Base-by-base conservation (phyloP, 23 tunicate species). In the Halocynthia aurantium region DNA sequence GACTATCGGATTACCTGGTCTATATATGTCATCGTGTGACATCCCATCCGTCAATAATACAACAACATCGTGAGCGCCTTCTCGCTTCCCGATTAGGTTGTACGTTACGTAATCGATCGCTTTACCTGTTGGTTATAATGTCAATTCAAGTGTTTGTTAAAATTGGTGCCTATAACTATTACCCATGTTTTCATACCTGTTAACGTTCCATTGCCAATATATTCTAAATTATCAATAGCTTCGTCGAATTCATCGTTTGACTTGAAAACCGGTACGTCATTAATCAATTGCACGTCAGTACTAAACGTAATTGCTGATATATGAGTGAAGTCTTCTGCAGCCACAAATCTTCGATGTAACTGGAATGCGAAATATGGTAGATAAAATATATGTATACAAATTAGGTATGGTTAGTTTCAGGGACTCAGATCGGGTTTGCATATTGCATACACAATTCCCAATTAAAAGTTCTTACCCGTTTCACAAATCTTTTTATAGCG, bases 41-140 rank as follows among this genome's bases (percentile, higher is more conserved):
- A 80, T 84, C 10, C 89, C 89, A 60, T 84, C 89, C 8, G 83
- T 84, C 9, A 84, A 73, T 22, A 77, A 79, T 7, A 84, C 71
- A 20, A 78, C 89, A 18, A 84, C 71, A 21, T 73, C 82, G 15
- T 61, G 61, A 15, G 76, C 70, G 19, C 89, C 89, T 21, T 67
- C 67, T 44, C 89, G 77, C 53, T 51, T n/a, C 21, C 89, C 83
- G n/a, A 71, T 21, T 0, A 84, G 55, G 52, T 84, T 71, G 15
- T 71, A 79, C 7, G 82, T 57, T 7, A 77, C 83, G 83, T 67
- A 84, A 5, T 69, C 65, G 6, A 84, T 22, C 2, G 89, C 89
- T 78, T 61, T 65, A 15, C 89, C 89, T 84, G 67, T 40, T 72
- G 57, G 62, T 19, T 12, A 67, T 15, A 67, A 15, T 15, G 72